phyloP scores from a whole-genome alignment of 2,797 vertebrate species.

The Enteromius paludinosus region DNA sequence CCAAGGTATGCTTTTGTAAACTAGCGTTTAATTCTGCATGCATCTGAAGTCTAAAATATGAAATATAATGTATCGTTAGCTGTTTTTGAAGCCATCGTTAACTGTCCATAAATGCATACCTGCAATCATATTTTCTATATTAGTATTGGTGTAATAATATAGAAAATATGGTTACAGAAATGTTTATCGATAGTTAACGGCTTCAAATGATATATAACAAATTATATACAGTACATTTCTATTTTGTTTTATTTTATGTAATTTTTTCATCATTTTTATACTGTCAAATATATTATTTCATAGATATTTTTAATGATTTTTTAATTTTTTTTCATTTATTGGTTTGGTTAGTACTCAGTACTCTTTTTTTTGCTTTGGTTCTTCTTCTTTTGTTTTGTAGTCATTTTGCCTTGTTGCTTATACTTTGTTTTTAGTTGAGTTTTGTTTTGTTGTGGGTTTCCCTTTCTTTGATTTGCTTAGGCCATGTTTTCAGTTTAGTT shows the following conservation, averaged over 20 bases:
- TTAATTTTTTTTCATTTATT: too few species aligned
- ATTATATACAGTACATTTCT: neutral
- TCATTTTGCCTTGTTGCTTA: neutral
- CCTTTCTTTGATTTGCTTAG: neutral
- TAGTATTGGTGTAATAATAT: neutral
- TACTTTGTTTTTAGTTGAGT: neutral
- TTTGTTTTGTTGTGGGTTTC: neutral
- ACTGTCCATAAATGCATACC: neutral
- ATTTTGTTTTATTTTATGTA: too few species aligned
- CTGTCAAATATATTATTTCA: neutral
- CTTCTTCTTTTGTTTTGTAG: neutral
- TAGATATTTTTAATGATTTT: neutral
- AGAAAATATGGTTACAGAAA: neutral
- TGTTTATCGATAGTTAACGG: neutral
- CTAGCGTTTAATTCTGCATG: neutral
- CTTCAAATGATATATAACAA: neutral
- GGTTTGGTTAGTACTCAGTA: neutral
- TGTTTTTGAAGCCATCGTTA: neutral
- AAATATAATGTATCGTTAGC: neutral
- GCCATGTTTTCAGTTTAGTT: neutral
- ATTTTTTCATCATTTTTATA: too few species aligned
- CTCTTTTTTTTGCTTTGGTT: neutral
- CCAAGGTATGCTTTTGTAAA: neutral
- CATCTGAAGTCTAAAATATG: neutral
- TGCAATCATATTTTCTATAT: neutral